These are phyloP conservation scores for Lacerta viridis DNA, from an alignment of 2,797 vertebrate species.

Conservation along the genomic window DNA sequence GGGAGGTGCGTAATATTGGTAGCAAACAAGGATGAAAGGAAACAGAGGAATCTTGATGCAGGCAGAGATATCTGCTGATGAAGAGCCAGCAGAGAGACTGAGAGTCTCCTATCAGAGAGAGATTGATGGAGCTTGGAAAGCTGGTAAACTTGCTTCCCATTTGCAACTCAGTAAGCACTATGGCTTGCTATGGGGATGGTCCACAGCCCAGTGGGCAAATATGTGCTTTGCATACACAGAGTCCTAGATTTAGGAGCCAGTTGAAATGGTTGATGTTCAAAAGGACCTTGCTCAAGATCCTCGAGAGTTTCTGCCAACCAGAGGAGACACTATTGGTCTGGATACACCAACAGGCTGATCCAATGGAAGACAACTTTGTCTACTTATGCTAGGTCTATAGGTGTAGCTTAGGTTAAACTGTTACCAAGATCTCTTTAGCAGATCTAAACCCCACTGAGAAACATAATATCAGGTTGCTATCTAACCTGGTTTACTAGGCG, in stretches of 20 bases:
- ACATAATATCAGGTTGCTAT: not conserved
- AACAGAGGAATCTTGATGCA: not conserved
- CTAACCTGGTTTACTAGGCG: not conserved
- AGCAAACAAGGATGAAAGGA: not conserved
- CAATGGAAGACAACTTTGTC: not conserved
- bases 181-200: not conserved
- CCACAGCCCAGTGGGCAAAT: no score
- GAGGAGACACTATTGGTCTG: not conserved
- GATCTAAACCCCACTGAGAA: not conserved
- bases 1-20: not conserved
- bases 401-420: not conserved
- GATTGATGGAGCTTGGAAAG: not conserved
- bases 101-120: not conserved
- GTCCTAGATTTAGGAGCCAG: not conserved
- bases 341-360: not conserved
- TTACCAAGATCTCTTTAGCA: not conserved
- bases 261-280: not conserved
- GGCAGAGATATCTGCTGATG: not conserved
- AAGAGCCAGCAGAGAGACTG: not conserved
- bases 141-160: not conserved
- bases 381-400: not conserved
- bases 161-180: not conserved
- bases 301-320: not conserved
- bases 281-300: not conserved
- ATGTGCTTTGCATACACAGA: not conserved